phyloP scores from a whole-genome alignment of 1,140 invertebrate genomes.

The Tetramorium alpestre region DNA sequence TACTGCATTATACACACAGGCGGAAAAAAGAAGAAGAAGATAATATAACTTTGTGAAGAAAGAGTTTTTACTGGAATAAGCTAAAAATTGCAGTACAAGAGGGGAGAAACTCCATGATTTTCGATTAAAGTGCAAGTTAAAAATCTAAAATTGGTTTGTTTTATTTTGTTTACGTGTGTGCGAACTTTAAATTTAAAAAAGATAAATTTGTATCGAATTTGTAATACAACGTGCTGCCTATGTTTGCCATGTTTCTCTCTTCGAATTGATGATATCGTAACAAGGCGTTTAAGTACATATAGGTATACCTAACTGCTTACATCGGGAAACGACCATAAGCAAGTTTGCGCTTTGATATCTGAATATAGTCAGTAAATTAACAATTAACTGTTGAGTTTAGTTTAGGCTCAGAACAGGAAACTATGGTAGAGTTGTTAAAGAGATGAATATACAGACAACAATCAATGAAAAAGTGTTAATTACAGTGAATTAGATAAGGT shows the following conservation, averaged over 20 bases:
- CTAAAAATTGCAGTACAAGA: not conserved
- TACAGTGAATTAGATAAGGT: not conserved
- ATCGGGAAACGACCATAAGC: not conserved
- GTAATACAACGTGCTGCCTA: not conserved
- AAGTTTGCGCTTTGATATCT: slow-evolving; percentile 24
- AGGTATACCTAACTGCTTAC: not conserved
- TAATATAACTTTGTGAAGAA: not conserved
- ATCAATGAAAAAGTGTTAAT: slow-evolving; percentile 8
- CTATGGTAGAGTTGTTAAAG: slow-evolving; percentile 18
- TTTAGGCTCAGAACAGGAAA: slow-evolving; percentile 36
- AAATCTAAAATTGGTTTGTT: not conserved
- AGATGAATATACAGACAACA: not conserved
- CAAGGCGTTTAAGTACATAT: not conserved
- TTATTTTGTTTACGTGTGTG: not conserved
- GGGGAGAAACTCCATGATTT: not conserved
- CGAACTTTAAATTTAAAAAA: not conserved
- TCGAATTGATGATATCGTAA: not conserved
- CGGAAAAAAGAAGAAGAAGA: not conserved
- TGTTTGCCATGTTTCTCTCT: not conserved
- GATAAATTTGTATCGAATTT: not conserved
- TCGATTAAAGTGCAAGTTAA: not conserved
- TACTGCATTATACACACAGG: not conserved
- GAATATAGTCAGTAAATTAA: slow-evolving; percentile 34
- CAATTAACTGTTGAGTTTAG: slow-evolving; percentile 19
- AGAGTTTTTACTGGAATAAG: not conserved